These are phyloP conservation scores for Forbesichthys agassizii DNA, from an alignment of 2,113 vertebrate genomes.

Conservation along the genomic window DNA sequence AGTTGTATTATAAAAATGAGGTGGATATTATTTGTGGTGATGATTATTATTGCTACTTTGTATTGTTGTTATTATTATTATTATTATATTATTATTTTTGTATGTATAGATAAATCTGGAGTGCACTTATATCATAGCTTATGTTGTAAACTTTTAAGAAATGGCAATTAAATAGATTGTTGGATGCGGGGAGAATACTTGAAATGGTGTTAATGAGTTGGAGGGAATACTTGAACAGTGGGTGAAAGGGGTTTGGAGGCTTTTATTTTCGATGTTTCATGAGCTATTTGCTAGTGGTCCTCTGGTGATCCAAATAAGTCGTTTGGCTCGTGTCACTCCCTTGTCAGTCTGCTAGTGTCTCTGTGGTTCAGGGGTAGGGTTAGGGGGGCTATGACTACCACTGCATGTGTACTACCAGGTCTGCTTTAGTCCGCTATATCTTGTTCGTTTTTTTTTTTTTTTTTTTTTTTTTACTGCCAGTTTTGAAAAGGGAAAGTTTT, in stretches of 20 bases:
- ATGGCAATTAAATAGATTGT: conserved; percentile 51
- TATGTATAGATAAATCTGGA: conserved; percentile 74
- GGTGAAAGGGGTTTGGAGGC: conserved; percentile 12
- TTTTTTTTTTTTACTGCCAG: conserved; percentile 14
- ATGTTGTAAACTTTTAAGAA: conserved; percentile 76
- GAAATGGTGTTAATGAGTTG: conserved; percentile 54
- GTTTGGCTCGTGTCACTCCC: conserved; percentile 29
- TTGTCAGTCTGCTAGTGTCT: conserved; percentile 39
- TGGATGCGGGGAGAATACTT: conserved; percentile 63
- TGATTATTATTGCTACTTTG: conserved; percentile 63
- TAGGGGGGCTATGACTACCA: conserved; percentile 14
- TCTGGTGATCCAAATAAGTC: conserved; percentile 37
- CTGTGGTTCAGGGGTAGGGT: neutral
- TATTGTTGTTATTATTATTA: conserved; percentile 64
- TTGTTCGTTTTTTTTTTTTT: no score
- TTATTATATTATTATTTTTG: conserved; percentile 75
- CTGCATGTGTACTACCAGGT: conserved; percentile 60
- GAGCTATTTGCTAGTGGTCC: conserved; percentile 33
- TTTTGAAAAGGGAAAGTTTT: conserved; percentile 67
- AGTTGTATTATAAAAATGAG: conserved; percentile 70
- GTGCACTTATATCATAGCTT: conserved; percentile 76
- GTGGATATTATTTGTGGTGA: conserved; percentile 73
- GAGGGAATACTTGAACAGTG: conserved; percentile 62
- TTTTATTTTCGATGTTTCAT: conserved; percentile 43
- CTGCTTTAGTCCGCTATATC: conserved; percentile 39